Percentiles rank a stretch among this genome's conserved stretches.
phyloP scores from a whole-genome alignment of 1,140 invertebrate genomes.

The Stegodyphus mimosarum region DNA sequence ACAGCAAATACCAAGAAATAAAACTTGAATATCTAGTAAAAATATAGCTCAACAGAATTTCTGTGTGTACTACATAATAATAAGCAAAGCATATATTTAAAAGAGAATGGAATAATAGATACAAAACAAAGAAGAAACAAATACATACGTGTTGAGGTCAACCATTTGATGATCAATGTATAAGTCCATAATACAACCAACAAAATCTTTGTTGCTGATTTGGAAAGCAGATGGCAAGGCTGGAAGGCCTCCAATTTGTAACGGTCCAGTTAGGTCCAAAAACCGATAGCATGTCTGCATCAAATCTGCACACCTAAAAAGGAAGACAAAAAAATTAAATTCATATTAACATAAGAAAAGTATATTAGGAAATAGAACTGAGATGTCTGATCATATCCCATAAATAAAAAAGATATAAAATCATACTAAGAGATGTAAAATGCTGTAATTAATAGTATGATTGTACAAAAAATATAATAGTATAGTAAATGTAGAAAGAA shows the following conservation, averaged over 20 bases:
- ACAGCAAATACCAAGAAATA: no score
- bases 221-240: slow-evolving; percentile 81
- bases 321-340: not conserved
- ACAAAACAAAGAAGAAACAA: not conserved
- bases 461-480: no score
- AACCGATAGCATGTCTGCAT: slow-evolving; percentile 95
- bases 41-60: no score
- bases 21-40: no score
- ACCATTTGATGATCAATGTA: slow-evolving; percentile 88
- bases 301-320: slow-evolving; percentile 78
- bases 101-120: not conserved
- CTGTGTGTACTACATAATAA: no score
- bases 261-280: slow-evolving; percentile 92
- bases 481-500: no score
- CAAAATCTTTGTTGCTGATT: slow-evolving; percentile 83
- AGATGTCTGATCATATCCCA: no score
- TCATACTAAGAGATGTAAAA: no score
- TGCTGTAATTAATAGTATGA: no score
- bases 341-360: not conserved
- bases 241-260: slow-evolving; percentile 95
- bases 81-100: not conserved
- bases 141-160: slow-evolving; percentile 82
- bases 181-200: slow-evolving; percentile 92
- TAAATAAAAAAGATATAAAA: no score
- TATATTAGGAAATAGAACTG: no score